Evolutionary conservation across 2,113 vertebrate species (phyloP), one percentile per base, ranked within the genome.

Genomic region (Passerina amoena): DNA sequence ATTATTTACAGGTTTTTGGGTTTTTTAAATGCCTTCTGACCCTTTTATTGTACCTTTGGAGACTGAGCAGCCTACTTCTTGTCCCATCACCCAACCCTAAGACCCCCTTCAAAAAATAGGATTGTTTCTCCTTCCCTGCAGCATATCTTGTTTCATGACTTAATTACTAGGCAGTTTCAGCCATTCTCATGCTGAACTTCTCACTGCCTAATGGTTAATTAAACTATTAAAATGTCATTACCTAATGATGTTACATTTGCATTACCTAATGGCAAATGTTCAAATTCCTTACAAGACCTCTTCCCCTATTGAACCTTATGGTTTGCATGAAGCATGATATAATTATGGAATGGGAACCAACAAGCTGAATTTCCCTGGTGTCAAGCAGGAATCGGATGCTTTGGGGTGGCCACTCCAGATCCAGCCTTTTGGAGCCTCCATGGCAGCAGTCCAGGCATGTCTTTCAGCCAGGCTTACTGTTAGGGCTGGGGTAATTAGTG

Each of bases 181-280:
- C 48, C 44, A 57, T 80, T 94, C 63, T 92, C 45, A 66, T 80
- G 47, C 68, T 91, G 66, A 75, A 83, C 16, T 92, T 95, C 76
- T 90, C 59, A 38, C 64, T 93, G 79, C 75, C 38, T 70, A 33
- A n/a, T 95, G 45, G 90, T 88, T 96, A 95, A 90, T 93, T 94
- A 86, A 95, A 78, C 92, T 88, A 94, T 95, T 97, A 93, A 97
- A 94, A 88, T 90, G 92, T 90, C 86, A 77, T 96, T 93, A 90
- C 45, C 66, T 97, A 92, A 92, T 63, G 75, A 90, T 40, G 38
- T 40, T 40, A 40, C 38, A 40, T 40, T 40, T 40, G 38, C 38
- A 40, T 40, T 40, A 40, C 38, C 38, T 40, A 40, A 40, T 86
- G 88, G 68, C 71, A 90, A 94, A 50, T 35, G 63, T 86, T 97